Evolutionary conservation across 1,140 invertebrate species (phyloP).

Genomic region (Scaptomyza pallida): DNA sequence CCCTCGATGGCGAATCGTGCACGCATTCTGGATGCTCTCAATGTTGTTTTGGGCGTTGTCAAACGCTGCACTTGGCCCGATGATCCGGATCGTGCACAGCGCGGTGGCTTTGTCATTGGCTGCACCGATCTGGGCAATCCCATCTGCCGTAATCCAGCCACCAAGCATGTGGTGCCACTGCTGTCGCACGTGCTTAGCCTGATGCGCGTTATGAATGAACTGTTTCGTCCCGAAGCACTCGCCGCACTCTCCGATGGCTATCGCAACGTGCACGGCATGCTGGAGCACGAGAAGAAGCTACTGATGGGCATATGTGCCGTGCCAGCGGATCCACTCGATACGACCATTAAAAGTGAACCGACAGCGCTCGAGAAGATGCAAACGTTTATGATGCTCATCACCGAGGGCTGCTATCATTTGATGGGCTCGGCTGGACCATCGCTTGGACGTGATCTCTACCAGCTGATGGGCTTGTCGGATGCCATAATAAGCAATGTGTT

Average conservation of each 20-base stretch:
- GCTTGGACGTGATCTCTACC: slow-evolving; percentile 93
- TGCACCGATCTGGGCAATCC: slow-evolving; percentile 90
- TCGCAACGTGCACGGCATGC: slow-evolving; percentile 88
- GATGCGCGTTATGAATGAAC: slow-evolving; percentile 90
- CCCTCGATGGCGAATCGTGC: slow-evolving; percentile 82
- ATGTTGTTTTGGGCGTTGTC: slow-evolving; percentile 91
- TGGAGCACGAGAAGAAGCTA: slow-evolving; percentile 89
- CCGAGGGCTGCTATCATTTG: slow-evolving; percentile 91
- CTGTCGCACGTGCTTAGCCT: slow-evolving; percentile 91
- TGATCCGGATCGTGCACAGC: slow-evolving; percentile 90
- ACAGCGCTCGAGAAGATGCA: slow-evolving; percentile 92
- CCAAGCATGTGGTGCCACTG: slow-evolving; percentile 91
- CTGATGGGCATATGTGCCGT: slow-evolving; percentile 86
- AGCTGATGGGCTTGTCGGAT: slow-evolving; percentile 87
- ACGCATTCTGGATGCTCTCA: slow-evolving; percentile 88
- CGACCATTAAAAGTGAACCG: slow-evolving; percentile 84
- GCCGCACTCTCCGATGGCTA: slow-evolving; percentile 88
- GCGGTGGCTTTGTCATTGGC: slow-evolving; percentile 92
- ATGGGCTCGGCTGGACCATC: slow-evolving; percentile 91
- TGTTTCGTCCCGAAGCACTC: slow-evolving; percentile 89
- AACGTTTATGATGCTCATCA: slow-evolving; percentile 88
- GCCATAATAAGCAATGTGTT: slow-evolving; percentile 88
- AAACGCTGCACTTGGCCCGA: slow-evolving; percentile 94
- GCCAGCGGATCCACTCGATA: slow-evolving; percentile 84
- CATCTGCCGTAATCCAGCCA: slow-evolving; percentile 93